Base-by-base conservation (phyloP, 2,888 invertebrate genomes). In the Galerucella calmariensis region DNA sequence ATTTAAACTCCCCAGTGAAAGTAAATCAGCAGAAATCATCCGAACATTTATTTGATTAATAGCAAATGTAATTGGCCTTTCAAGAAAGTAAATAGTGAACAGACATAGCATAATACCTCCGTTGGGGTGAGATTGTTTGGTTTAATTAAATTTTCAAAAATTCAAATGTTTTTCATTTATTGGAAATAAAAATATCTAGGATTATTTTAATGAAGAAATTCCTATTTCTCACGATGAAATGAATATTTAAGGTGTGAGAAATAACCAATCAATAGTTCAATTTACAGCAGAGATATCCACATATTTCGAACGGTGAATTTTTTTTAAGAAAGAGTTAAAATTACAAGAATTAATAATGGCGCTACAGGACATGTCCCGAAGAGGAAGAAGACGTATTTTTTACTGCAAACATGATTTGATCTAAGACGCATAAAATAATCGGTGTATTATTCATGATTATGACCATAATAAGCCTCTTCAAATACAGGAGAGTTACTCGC, bases 11-110 rank as follows among this genome's bases (percentile, higher is more conserved):
- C 62, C 61, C 61, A 66, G 53, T 72, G 66, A 59, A 75, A 67
- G 75, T 72, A 72, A 72, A 75, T 75, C 75, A 72, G 75, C 75
- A 75, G 75, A 75, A 75, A 75, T 75, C 75, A 75, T 75, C 72
- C 56, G 72, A 72, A 72, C 62, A 65, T 69, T 75, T 69, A 61
- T 72, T 72, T 75, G 75, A 75, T 72, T 75, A 75, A 75, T 75
- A 67, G 72, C 44, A 72, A 75, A 75, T 75, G 41, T 75, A 75
- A 75, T 75, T 69, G 75, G 69, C 68, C 71, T 70, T 74, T 71
- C 62, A 71, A 70, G 68, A 68, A 67, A 63, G 58, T 58, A 51
- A 24, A 69, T 61, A 69, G 59, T 44, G 59, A 69, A 59, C 24
- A 12, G 24, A 67, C 58, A 68, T 68, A 68, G 44, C 59, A 44